Evolutionary conservation across 2,888 invertebrate species (phyloP), one percentile per base, ranked within the genome.

Genomic region (Agapostemon virescens): DNA sequence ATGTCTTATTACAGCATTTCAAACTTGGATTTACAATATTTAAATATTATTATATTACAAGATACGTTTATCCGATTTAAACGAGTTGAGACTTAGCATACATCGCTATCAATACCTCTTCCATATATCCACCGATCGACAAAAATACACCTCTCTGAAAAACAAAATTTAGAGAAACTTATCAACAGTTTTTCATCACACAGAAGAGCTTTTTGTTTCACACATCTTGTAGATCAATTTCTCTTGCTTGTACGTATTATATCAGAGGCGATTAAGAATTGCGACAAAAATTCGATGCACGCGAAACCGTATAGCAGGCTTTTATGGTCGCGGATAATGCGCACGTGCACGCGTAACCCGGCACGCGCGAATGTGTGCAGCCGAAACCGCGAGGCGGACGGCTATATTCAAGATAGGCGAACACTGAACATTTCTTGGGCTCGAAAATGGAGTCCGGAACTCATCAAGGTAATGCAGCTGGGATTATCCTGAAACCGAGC

Each of bases 391-490:
- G 76, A 45, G 49, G 69, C 66, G 84, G 75, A 69, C 76, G 72
- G 77, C 70, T 75, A 79, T 81, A 69, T 74, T 75, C 74, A 85
- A 82, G 86, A 79, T 83, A 85, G 82, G 75, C 77, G 81, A 84
- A 85, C 81, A 77, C 79, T 76, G 81, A 84, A 73, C 79, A 84
- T 79, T 58, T 71, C 64, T 74, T 79, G 82, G 82, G 84, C 70
- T 80, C 77, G 84, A 83, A 84, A 85, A 87, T 85, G 82, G 86
- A 85, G 86, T 77, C 88, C 87, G 88, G 90, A 90, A 90, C 91
- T 92, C 92, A 92, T 92, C 92, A 92, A 90, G 90, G 90, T 92
- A 92, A 92, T 92, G 92, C 91, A 92, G 90, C 91, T 91, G 91
- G 91, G 91, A 92, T 92, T 91, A 90, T 91, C 90, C 90, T 85